phyloP scores from a whole-genome alignment of 2,797 vertebrate genomes.

The Cuculus canorus region DNA sequence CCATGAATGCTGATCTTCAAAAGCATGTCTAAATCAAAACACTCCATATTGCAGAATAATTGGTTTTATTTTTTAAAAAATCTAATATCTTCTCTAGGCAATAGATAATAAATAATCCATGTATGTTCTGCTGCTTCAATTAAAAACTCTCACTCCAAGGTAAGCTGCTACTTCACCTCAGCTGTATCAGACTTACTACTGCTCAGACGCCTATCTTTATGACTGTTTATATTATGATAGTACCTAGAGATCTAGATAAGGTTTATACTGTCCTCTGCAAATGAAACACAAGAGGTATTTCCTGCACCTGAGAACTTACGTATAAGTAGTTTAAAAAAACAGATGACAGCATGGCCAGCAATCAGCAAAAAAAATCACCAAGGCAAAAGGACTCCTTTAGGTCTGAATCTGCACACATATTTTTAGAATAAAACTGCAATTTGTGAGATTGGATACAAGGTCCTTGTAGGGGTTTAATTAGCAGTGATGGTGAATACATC shows the following conservation, averaged over 20 bases:
- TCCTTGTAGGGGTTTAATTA: not conserved
- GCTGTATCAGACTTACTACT: not conserved
- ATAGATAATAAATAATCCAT: not conserved
- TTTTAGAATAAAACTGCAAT: not conserved
- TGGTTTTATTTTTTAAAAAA: not conserved
- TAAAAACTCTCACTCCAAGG: not conserved
- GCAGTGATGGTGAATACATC: not conserved
- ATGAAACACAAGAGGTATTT: not conserved
- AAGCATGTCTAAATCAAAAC: not conserved
- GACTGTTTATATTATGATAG: not conserved
- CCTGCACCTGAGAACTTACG: not conserved
- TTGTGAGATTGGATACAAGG: not conserved
- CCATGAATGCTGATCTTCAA: constrained; percentile 30
- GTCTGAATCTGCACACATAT: not conserved
- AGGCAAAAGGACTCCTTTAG: not conserved
- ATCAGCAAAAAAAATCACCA: not conserved
- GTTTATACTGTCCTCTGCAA: not conserved
- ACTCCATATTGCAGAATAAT: not conserved
- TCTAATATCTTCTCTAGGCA: too few relatives aligned
- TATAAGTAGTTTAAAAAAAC: not conserved
- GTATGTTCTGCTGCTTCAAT: not conserved
- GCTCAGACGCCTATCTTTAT: not conserved
- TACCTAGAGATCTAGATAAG: not conserved
- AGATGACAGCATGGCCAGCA: not conserved
- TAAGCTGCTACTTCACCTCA: not conserved